A percentile compares a stretch with the other conserved stretches of the same genome.
Conservation (phyloP, 1,140 invertebrate species). For the Leptinotarsa lineolata region DNA sequence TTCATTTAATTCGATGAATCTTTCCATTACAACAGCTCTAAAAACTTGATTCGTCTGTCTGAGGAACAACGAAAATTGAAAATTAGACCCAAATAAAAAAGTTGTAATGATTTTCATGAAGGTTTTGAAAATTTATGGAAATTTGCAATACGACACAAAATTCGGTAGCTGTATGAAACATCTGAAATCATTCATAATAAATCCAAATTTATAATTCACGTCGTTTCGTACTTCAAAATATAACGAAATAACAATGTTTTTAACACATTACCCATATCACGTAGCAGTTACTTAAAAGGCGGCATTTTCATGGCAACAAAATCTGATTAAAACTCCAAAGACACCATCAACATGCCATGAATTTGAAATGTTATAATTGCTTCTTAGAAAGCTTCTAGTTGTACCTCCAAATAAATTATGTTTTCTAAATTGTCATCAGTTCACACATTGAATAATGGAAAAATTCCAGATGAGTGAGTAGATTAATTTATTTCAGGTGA, state of each 20-base stretch:
- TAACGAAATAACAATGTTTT: conserved; percentile 6
- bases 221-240: not conserved
- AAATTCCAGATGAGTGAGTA: no score
- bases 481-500: no score
- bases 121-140: not conserved
- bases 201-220: not conserved
- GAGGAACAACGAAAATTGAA: not conserved
- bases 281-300: not conserved
- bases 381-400: not conserved
- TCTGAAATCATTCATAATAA: not conserved
- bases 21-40: no score
- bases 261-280: conserved; percentile 8
- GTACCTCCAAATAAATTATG: not conserved
- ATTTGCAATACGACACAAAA: not conserved
- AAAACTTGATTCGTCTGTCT: not conserved
- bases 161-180: not conserved
- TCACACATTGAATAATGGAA: no score
- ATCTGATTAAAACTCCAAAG: not conserved
- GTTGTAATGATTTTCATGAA: not conserved
- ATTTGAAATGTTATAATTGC: conserved; percentile 3
- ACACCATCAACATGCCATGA: not conserved
- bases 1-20: no score
- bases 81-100: not conserved
- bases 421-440: no score
- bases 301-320: conserved; percentile 2